Evolutionary conservation across 2,113 vertebrate genomes (phyloP).

Genomic region (Oenanthe oenanthe): DNA sequence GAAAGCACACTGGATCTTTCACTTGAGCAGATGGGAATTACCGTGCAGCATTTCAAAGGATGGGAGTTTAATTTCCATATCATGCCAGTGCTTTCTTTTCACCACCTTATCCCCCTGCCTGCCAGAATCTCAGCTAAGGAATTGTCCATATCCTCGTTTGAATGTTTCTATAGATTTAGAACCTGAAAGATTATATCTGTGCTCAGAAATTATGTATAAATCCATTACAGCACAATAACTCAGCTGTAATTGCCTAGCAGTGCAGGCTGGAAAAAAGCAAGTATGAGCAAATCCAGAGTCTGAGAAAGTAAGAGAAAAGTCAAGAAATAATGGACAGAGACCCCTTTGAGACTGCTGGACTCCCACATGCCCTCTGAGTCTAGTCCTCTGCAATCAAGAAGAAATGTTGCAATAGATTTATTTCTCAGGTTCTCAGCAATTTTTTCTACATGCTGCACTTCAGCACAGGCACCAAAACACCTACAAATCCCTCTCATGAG

Average conservation of each 20-base stretch:
- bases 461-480: not conserved
- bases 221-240: not conserved
- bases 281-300: not conserved
- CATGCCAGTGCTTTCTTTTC: slow-evolving; percentile 4
- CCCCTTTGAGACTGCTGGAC: not conserved
- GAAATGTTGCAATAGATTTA: not conserved
- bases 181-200: not conserved
- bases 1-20: not conserved
- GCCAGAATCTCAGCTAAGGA: not conserved
- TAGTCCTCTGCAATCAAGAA: not conserved
- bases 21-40: slow-evolving; percentile 13
- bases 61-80: not conserved
- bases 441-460: not conserved
- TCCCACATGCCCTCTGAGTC: not conserved
- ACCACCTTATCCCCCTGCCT: not conserved
- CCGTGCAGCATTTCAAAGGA: not conserved
- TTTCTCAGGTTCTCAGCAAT: not conserved
- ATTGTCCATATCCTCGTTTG: not conserved
- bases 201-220: not conserved
- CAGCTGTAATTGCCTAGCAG: not conserved
- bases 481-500: not conserved
- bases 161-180: not conserved
- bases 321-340: not conserved
- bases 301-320: not conserved
- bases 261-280: not conserved